Evolutionary conservation across 2,888 invertebrate genomes (phyloP).

Genomic region (Timandra comae): DNA sequence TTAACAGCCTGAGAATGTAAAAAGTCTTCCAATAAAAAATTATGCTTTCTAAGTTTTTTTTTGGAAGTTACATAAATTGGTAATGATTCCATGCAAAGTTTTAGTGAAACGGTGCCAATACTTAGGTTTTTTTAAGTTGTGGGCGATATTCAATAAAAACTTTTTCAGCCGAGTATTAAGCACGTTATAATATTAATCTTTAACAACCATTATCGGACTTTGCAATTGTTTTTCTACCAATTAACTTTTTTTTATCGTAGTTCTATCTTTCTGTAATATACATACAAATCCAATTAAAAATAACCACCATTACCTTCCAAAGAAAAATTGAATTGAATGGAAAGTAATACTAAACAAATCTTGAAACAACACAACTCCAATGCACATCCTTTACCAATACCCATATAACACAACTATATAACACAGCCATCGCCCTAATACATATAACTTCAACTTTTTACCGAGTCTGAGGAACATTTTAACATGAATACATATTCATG

Average conservation of each 20-base stretch:
- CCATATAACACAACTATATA: conserved; percentile 9
- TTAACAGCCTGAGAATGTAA: conserved; percentile 23
- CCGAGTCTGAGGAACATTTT: conserved; percentile 48
- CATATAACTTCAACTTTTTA: conserved; percentile 44
- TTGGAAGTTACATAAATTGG: conserved; percentile 7
- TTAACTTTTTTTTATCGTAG: no score
- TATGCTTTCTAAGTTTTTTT: conserved; percentile 1
- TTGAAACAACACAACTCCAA: no score
- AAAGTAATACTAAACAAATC: no score
- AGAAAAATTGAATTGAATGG: no score
- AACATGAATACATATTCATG: conserved; percentile 65
- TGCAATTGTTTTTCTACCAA: no score
- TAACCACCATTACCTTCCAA: no score
- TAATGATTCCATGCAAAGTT: conserved; percentile 3
- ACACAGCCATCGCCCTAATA: conserved; percentile 32
- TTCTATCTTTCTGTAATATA: no score
- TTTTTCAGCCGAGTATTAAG: no score
- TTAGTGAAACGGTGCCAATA: conserved; percentile 5
- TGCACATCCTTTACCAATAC: conserved; percentile 32
- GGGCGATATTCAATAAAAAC: conserved; percentile 6
- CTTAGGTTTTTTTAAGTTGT: no score
- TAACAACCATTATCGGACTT: no score
- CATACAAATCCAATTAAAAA: no score
- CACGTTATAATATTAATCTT: no score
- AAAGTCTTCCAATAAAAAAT: conserved; percentile 20